phyloP scores from a whole-genome alignment of 2,113 vertebrate species.

The Oreocharis arfaki region DNA sequence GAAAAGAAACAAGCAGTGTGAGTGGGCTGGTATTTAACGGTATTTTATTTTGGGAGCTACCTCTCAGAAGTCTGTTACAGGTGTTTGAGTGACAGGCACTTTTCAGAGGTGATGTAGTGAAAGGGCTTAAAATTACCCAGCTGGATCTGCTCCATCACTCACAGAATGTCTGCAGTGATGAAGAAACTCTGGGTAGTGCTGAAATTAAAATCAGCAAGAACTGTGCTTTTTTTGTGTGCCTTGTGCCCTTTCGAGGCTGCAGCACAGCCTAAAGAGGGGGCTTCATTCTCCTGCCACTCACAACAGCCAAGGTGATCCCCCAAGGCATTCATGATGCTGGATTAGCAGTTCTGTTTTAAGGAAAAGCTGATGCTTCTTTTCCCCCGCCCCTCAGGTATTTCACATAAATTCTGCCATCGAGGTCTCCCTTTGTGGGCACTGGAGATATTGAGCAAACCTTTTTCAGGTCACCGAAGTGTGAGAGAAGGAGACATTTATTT shows the following conservation, averaged over 20 bases:
- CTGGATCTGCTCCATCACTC: background rate
- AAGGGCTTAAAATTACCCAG: background rate
- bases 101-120: background rate
- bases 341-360: background rate
- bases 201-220: background rate
- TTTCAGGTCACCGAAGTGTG: background rate
- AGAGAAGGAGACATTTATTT: background rate
- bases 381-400: background rate
- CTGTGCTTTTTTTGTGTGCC: background rate
- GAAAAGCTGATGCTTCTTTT: background rate
- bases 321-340: background rate
- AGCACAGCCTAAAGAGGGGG: background rate
- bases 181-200: background rate
- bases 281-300: background rate
- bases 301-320: background rate
- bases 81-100: background rate
- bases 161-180: background rate
- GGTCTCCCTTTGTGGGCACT: background rate
- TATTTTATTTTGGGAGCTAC: background rate
- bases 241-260: background rate
- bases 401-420: background rate
- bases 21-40: background rate
- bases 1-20: background rate
- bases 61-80: background rate
- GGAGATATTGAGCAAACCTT: background rate